Evolutionary conservation across 2,888 invertebrate genomes (phyloP).

Genomic region (Podabrus alpinus): DNA sequence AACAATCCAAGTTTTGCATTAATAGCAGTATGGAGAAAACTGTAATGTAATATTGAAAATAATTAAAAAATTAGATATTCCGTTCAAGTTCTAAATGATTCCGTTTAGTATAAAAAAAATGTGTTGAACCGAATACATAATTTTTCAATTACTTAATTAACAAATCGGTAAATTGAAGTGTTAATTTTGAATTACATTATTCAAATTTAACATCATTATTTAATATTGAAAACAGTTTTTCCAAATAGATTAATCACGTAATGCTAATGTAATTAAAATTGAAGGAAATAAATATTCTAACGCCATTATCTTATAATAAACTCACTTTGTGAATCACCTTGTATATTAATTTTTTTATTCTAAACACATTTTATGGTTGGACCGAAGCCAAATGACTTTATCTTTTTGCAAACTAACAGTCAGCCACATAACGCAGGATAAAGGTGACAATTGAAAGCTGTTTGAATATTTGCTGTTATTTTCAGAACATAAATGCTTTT

Average conservation of each 20-base stretch:
- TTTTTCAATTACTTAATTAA: too few species aligned
- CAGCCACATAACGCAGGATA: conserved; percentile 22
- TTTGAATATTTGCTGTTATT: conserved; percentile 20
- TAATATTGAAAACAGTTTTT: neutral
- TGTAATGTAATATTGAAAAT: too few species aligned
- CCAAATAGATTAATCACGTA: neutral
- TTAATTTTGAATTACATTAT: too few species aligned
- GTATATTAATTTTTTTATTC: conserved; percentile 17
- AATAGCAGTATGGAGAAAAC: too few species aligned
- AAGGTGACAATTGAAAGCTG: conserved; percentile 29
- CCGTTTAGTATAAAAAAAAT: too few species aligned
- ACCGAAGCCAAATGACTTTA: conserved; percentile 30
- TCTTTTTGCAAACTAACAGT: conserved; percentile 25
- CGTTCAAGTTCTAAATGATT: too few species aligned
- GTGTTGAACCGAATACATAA: too few species aligned
- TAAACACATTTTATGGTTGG: conserved; percentile 27
- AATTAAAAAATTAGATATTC: too few species aligned
- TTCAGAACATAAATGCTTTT: conserved; percentile 13
- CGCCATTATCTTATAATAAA: neutral
- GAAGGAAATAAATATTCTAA: neutral
- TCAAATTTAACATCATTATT: too few species aligned
- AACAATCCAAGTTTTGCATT: too few species aligned
- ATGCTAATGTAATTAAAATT: neutral
- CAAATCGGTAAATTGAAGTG: too few species aligned
- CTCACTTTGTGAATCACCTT: neutral